phyloP scores from a whole-genome alignment of 2,797 vertebrate species.

The Channallabes apus region DNA sequence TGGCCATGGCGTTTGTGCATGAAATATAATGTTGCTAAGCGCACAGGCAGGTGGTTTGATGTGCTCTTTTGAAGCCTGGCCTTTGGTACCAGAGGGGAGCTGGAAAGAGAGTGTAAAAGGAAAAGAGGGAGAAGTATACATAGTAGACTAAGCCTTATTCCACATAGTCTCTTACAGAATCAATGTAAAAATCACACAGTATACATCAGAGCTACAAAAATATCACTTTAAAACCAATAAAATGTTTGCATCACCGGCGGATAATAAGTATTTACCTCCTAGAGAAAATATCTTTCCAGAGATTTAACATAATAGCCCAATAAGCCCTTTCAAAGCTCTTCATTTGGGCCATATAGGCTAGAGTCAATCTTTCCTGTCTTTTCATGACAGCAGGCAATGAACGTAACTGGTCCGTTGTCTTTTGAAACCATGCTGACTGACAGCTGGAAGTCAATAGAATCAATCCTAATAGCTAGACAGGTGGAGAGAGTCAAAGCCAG shows the following conservation, averaged over 20 bases:
- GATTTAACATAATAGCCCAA: conserved; percentile 2
- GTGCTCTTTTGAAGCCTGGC: conserved; percentile 59
- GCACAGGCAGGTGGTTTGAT: conserved; percentile 59
- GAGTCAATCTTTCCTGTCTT: conserved; percentile 4
- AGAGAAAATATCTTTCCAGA: conserved; percentile 4
- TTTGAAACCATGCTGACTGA: conserved; percentile 65
- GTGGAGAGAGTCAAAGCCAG: conserved; percentile 61
- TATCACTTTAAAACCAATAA: conserved; percentile 6
- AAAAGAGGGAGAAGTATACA: conserved; percentile 28
- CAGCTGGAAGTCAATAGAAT: conserved; percentile 70
- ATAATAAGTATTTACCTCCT: conserved; percentile 4
- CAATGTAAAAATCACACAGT: neutral
- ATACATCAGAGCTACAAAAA: conserved; percentile 6
- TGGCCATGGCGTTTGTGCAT: conserved; percentile 64
- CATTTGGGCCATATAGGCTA: neutral
- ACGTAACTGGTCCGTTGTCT: conserved; percentile 49
- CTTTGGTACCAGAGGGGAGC: conserved; percentile 49
- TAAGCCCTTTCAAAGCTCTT: conserved; percentile 1
- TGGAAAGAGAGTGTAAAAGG: conserved; percentile 12
- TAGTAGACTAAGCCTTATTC: conserved; percentile 4
- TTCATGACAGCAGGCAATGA: conserved; percentile 19
- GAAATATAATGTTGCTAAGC: conserved; percentile 66
- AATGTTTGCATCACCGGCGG: neutral
- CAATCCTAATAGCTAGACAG: conserved; percentile 75
- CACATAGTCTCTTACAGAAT: conserved; percentile 14